Evolutionary conservation across 1,140 invertebrate genomes (phyloP).

Genomic region (Battus philenor): DNA sequence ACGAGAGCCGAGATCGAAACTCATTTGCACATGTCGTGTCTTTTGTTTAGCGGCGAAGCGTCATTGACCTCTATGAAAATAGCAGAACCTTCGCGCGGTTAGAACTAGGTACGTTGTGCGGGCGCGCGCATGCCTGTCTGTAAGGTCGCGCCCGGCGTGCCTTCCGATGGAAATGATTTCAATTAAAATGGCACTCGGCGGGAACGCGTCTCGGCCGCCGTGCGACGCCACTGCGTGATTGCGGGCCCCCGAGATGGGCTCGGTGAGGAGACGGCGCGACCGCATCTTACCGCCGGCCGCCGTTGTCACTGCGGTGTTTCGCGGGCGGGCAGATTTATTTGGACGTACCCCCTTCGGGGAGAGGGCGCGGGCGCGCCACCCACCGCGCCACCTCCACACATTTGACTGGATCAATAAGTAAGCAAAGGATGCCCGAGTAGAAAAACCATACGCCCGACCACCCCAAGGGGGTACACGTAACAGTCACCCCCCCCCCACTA

Average conservation of each 20-base stretch:
- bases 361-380: slow-evolving; percentile 61
- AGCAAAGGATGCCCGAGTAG: slow-evolving; percentile 77
- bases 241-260: slow-evolving; percentile 20
- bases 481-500: slow-evolving; percentile 70
- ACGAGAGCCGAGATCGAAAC: slow-evolving; percentile 14
- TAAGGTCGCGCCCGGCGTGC: slow-evolving; percentile 54
- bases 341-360: slow-evolving; percentile 63
- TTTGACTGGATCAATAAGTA: slow-evolving; percentile 77
- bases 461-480: slow-evolving; percentile 73
- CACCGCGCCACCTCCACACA: slow-evolving; percentile 74
- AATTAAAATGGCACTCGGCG: slow-evolving; percentile 55
- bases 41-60: slow-evolving; percentile 45
- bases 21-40: slow-evolving; percentile 28
- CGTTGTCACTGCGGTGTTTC: slow-evolving; percentile 74
- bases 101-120: slow-evolving; percentile 49
- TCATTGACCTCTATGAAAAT: slow-evolving; percentile 57
- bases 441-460: slow-evolving; percentile 76
- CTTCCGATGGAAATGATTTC: slow-evolving; percentile 56
- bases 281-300: slow-evolving; percentile 65
- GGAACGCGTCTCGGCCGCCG: slow-evolving; percentile 5
- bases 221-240: not conserved
- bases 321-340: slow-evolving; percentile 74
- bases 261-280: slow-evolving; percentile 37
- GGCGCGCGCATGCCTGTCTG: slow-evolving; percentile 65
- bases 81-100: slow-evolving; percentile 52